Evolutionary conservation across 2,888 invertebrate species (phyloP), one percentile per base, ranked within the genome.

Genomic region (Maniola hyperantus): DNA sequence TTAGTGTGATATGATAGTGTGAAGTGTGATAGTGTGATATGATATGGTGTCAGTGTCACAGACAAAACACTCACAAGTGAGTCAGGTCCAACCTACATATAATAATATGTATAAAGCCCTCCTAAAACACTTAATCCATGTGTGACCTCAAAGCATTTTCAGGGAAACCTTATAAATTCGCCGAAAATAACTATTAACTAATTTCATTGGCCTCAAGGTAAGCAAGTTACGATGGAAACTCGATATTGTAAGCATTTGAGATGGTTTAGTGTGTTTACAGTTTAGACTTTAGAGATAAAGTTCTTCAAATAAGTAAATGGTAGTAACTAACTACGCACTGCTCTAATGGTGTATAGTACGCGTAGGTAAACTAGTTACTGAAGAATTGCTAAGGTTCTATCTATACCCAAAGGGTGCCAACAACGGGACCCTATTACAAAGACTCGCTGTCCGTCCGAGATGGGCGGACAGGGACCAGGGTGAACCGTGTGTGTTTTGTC

Each of bases 181-280:
- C 50, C 42, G 51, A 57, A 60, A 69, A 66, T 69, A n/a, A n/a
- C n/a, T 69, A 64, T 66, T 69, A 59, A 48, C 7, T 46, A 48
- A 64, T 61, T n/a, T 66, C 60, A 44, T 50, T 18, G 60, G 34
- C 54, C 60, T 69, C 66, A 66, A 66, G 69, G 66, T 64, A 64
- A 64, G 44, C 69, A 60, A 57, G 36, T 60, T 61, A 39, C 50
- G 64, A 64, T 66, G 61, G 69, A 64, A 57, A 51, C 66, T 66
- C 61, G 51, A 65, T 48, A 68, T 44, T 53, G 36, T 61, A 65
- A 68, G 48, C 62, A 59, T 57, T 34, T 48, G 60, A 61, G 64
- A 69, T 66, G 55, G 36, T 48, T 51, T 15, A 48, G 39, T 63
- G 60, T 59, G 57, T 18, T 63, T 62, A n/a, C 5, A 50, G 50